These are phyloP conservation scores for Parnassius orleans DNA, from an alignment of 2,888 invertebrate species.

Conservation along the genomic window DNA sequence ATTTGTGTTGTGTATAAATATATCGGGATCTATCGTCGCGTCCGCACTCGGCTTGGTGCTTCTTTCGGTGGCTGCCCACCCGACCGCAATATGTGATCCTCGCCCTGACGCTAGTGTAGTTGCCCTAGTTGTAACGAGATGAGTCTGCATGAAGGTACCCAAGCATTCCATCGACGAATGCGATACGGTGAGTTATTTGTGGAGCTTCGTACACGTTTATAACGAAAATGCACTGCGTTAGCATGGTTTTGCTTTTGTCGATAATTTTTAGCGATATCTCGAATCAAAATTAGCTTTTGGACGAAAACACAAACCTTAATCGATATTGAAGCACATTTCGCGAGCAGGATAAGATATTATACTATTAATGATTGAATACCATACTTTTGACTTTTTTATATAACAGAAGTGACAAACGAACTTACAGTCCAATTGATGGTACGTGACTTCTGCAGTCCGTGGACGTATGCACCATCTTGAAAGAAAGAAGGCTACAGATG, in stretches of 20 bases:
- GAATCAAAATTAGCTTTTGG: constrained; percentile 50
- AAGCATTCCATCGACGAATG: constrained; percentile 78
- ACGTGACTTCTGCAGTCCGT: too few species aligned
- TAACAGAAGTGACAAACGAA: too few species aligned
- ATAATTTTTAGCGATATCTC: constrained; percentile 40
- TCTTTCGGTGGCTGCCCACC: constrained; percentile 65
- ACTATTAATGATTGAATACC: too few species aligned
- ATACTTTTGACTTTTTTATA: too few species aligned
- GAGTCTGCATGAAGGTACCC: constrained; percentile 69
- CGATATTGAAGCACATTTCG: too few species aligned
- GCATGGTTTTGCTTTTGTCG: constrained; percentile 32
- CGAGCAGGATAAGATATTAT: too few species aligned
- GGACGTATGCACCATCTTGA: too few species aligned
- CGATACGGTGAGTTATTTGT: constrained; percentile 67
- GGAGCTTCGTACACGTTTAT: constrained; percentile 44
- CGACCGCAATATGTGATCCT: constrained; percentile 63
- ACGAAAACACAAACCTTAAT: background rate
- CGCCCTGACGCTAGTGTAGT: constrained; percentile 65
- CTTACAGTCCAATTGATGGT: too few species aligned
- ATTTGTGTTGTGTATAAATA: constrained; percentile 76
- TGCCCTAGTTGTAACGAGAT: constrained; percentile 67
- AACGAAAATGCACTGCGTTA: constrained; percentile 31
- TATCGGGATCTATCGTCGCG: constrained; percentile 64
- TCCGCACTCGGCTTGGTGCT: constrained; percentile 76
- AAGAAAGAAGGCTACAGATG: too few species aligned